phyloP scores from a whole-genome alignment of 2,113 vertebrate species.

The Felis chaus region DNA sequence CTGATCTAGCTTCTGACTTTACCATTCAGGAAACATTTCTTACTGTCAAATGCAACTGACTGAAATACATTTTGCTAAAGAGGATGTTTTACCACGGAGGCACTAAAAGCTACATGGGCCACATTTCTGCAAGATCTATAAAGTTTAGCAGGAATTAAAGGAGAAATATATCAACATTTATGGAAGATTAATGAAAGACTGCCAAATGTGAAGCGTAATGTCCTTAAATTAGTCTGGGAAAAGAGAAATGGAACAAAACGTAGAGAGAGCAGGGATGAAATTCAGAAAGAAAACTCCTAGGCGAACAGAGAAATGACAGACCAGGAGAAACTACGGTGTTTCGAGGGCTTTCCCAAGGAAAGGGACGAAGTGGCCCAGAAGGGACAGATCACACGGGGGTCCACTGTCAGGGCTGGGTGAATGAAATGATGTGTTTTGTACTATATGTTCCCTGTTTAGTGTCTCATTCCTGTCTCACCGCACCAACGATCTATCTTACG shows the following conservation, averaged over 20 bases:
- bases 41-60: background rate
- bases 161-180: background rate
- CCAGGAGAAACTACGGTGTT: background rate
- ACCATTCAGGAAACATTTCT: background rate
- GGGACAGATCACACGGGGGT: background rate
- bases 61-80: background rate
- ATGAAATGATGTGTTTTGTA: conserved; percentile 27
- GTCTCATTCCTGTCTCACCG: conserved; percentile 44
- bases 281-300: background rate
- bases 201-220: background rate
- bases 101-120: background rate
- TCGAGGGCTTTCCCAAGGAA: background rate
- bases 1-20: background rate
- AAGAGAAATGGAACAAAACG: background rate
- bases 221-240: background rate
- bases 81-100: background rate
- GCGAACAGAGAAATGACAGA: background rate
- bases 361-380: background rate
- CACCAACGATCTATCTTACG: conserved; percentile 51
- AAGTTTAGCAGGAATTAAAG: conserved; percentile 20
- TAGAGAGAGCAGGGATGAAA: background rate
- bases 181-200: conserved; percentile 27
- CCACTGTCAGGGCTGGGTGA: conserved; percentile 23
- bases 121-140: conserved; percentile 19
- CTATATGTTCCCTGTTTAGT: conserved; percentile 57